Conservation (phyloP, 1,140 invertebrate genomes). For the Hyles euphorbiae region DNA sequence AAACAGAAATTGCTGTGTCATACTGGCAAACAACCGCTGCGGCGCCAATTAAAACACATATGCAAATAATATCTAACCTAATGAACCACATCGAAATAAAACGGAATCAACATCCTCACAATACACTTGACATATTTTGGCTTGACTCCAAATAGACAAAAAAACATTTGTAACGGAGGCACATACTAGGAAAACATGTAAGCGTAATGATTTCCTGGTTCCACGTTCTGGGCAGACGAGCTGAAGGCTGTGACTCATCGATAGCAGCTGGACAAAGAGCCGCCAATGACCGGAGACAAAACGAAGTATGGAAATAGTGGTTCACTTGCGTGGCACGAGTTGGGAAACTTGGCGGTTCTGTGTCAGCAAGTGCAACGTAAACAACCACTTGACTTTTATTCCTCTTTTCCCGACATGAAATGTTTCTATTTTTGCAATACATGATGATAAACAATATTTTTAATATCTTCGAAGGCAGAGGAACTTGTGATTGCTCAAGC, state of each 20-base stretch:
- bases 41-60: no score
- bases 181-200: conserved; percentile 42
- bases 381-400: no score
- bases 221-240: conserved; percentile 26
- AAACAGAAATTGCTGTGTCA: no score
- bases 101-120: conserved; percentile 2
- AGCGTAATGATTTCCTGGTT: conserved; percentile 42
- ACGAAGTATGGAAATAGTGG: conserved; percentile 38
- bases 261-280: conserved; percentile 34
- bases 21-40: no score
- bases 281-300: conserved; percentile 33
- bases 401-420: no score
- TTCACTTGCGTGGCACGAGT: conserved; percentile 3
- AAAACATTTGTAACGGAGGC: conserved; percentile 31
- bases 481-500: no score
- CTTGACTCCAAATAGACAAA: conserved; percentile 1
- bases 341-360: not conserved
- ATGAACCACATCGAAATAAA: conserved; percentile 13
- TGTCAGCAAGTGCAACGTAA: not conserved
- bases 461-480: no score
- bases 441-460: no score
- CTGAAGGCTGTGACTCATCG: conserved; percentile 33
- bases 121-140: conserved; percentile 10
- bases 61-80: conserved; percentile 16
- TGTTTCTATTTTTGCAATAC: no score